Base-by-base conservation (phyloP, 2,113 vertebrate species). In the Struthidea cinerea region DNA sequence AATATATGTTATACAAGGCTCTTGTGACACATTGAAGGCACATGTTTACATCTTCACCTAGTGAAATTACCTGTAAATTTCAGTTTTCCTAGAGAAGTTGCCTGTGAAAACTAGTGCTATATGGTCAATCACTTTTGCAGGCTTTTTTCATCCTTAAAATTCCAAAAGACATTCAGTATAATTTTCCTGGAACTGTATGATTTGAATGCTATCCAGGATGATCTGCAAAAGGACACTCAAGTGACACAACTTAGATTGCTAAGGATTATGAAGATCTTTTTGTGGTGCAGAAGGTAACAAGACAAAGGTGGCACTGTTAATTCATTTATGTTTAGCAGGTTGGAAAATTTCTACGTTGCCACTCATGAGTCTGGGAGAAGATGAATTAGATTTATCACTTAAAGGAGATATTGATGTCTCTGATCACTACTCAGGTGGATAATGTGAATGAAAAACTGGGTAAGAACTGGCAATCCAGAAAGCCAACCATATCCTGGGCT, bases 301-400 rank as follows among this genome's bases (percentile, higher is more conserved):
- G 37, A 32, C 19, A 63, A 53, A 70, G 3, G 11, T 1, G 1
- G 2, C 13, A 65, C 1, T 4, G 7, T 73, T 35, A 16, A 76
- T 91, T 71, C 33, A 23, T 6, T 4, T 20, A 37, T 30, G 8
- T 42, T 83, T 84, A 71, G 4, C 21, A 76, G 49, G 11, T 11
- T 89, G 2, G 1, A 52, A 81, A 65, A 39, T 7, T 44, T 71
- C 9, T 41, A 35, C 22, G 3, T 57, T 67, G 17, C 10, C 3
- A 16, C 7, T 75, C 15, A 11, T 23, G 30, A 53, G 27, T 47
- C 6, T 0, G 1, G 18, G 56, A 57, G 27, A 88, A 80, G 13
- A 26, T 42, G 26, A 60, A 44, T 56, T 9, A 68, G 4, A 30
- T 77, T 64, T 84, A 15, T 47, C 32, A 56, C 33, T 50, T 47